Base-by-base conservation (phyloP, 2,888 invertebrate genomes). In the Holacanthella duospinosa region DNA sequence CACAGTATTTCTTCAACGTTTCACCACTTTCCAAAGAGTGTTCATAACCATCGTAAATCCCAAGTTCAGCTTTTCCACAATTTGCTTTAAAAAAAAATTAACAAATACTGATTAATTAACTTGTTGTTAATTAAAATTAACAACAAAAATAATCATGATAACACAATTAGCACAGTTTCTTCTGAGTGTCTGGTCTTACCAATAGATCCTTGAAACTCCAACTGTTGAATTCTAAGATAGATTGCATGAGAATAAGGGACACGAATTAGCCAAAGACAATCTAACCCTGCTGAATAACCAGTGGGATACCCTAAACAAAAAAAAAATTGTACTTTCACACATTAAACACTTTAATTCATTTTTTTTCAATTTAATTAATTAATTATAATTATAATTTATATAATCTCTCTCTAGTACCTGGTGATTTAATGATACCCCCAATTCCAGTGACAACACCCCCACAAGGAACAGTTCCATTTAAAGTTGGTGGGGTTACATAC, bases 241-340 rank as follows among this genome's bases (percentile, higher is more conserved):
- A 79, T 77, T 53, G 77, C 74, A 64, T 76, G 76, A 36, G 74
- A 67, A 43, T 75, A 75, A 25, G 75, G 73, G 12, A 79, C 79
- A 53, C 79, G 71, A 53, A 79, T 75, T 28, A 79, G 71, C 79
- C 79, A 79, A 48, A 76, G 74, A 71, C 79, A 79, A 9, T 77
- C 77, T 16, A 78, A 71, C 48, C 77, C 76, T 27, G 73, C 74
- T 0, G 77, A 76, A 64, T 77, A 78, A 9, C 75, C 75, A 9
- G 66, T 64, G 2, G 79, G 79, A 66, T 75, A 79, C 1, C 78
- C 69, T 69, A 56, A 26, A 60, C 12, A 36, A 6, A 54, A 54
- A 9, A 44, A 2, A 4, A 29, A n/a, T n/a, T n/a, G n/a, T n/a
- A 16, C 12, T 28, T n/a, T n/a, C n/a, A n/a, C n/a, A n/a, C n/a